Evolutionary conservation across 2,113 vertebrate species (phyloP).

Genomic region (Rhipidura dahli): DNA sequence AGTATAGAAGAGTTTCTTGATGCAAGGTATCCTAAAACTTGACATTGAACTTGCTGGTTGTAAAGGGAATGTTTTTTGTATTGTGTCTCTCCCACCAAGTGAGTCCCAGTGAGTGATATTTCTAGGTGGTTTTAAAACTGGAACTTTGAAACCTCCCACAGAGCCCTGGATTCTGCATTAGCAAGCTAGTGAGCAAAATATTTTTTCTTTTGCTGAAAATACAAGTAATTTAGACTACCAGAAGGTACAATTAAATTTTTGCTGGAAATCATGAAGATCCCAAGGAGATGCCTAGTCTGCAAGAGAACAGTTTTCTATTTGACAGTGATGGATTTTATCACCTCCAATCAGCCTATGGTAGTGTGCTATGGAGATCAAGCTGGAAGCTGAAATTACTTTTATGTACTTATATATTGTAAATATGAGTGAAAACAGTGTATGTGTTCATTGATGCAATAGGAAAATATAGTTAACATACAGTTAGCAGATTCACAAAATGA

Average conservation of each 20-base stretch:
- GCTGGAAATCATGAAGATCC: not conserved
- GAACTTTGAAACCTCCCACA: not conserved
- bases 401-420: not conserved
- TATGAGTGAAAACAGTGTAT: not conserved
- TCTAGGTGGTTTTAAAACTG: not conserved
- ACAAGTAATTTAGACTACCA: not conserved
- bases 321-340: not conserved
- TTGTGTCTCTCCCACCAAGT: not conserved
- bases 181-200: not conserved
- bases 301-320: not conserved
- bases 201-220: not conserved
- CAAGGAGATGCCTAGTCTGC: not conserved
- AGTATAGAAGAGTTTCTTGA: not conserved
- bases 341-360: not conserved
- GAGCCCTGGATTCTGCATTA: constrained; percentile 6
- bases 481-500: constrained; percentile 49
- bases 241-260: not conserved
- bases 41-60: not conserved
- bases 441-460: constrained; percentile 3
- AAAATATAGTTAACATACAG: constrained; percentile 34
- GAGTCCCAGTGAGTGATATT: not conserved
- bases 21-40: not conserved
- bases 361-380: not conserved
- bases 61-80: not conserved
- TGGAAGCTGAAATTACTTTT: not conserved